Conservation (phyloP, 2,888 invertebrate genomes). For the Macrophya annulata region DNA sequence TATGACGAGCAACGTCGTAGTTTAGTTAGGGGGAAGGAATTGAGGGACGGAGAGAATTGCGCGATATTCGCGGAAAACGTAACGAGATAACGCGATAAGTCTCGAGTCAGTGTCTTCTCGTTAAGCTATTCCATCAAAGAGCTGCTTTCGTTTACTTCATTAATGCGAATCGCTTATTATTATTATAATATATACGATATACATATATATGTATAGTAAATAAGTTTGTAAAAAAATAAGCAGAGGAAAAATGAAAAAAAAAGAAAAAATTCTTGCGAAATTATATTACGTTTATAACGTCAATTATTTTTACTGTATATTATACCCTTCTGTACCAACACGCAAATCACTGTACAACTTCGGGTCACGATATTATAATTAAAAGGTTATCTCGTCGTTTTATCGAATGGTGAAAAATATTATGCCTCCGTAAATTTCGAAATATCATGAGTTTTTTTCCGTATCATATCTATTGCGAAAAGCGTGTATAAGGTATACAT, state of each 20-base stretch:
- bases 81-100: constrained; percentile 5
- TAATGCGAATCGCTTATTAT: not conserved
- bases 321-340: too few relatives aligned
- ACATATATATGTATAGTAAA: too few relatives aligned
- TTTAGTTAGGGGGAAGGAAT: not conserved
- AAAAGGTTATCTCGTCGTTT: too few relatives aligned
- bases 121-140: constrained; percentile 5
- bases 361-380: too few relatives aligned
- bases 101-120: not conserved
- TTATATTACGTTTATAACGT: too few relatives aligned
- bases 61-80: constrained; percentile 26
- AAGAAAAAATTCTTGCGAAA: too few relatives aligned
- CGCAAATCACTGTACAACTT: too few relatives aligned
- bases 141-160: not conserved
- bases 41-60: not conserved
- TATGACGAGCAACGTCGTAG: not conserved
- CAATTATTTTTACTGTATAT: too few relatives aligned
- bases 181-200: not conserved
- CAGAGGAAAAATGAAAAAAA: too few relatives aligned
- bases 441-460: not conserved
- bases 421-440: not conserved
- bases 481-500: too few relatives aligned
- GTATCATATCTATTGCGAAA: too few relatives aligned
- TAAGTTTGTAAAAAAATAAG: too few relatives aligned
- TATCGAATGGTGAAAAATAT: not conserved